Evolutionary conservation across 2,113 vertebrate genomes (phyloP).

Genomic region (Aphyosemion australe): DNA sequence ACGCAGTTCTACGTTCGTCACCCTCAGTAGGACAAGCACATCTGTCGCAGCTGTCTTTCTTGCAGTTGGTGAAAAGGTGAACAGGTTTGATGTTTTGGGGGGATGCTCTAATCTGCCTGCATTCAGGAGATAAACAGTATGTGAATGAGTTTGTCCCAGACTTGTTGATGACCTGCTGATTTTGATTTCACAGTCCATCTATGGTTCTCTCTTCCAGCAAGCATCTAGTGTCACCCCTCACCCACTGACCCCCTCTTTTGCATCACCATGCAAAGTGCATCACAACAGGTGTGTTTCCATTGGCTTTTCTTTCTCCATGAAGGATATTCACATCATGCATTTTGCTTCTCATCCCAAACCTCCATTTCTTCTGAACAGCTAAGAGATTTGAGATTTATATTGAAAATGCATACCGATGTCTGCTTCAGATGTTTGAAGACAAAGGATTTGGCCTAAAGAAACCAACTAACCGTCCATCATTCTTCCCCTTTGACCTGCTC

Average conservation of each 20-base stretch:
- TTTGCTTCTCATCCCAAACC: background rate
- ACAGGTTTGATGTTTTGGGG: background rate
- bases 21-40: conserved; percentile 8
- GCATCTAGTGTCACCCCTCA: conserved; percentile 33
- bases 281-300: conserved; percentile 76
- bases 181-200: conserved; percentile 77
- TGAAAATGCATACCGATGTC: background rate
- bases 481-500: conserved; percentile 43
- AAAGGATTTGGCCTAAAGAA: conserved; percentile 35
- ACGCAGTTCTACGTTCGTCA: background rate
- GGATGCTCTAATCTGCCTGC: conserved; percentile 32
- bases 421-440: background rate
- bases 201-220: conserved; percentile 21
- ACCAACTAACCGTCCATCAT: conserved; percentile 50
- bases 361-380: too few species aligned
- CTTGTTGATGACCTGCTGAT: conserved; percentile 71
- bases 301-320: conserved; percentile 48
- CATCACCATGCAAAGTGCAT: conserved; percentile 35
- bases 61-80: background rate
- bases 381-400: too few species aligned
- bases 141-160: conserved; percentile 75
- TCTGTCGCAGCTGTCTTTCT: conserved; percentile 22
- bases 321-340: background rate
- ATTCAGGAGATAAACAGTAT: conserved; percentile 74
- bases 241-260: too few species aligned